A percentile compares a stretch with the other conserved stretches of the same genome.
Evolutionary conservation across 1,140 invertebrate species (phyloP).

Genomic region (Atopsyche davidsoni): DNA sequence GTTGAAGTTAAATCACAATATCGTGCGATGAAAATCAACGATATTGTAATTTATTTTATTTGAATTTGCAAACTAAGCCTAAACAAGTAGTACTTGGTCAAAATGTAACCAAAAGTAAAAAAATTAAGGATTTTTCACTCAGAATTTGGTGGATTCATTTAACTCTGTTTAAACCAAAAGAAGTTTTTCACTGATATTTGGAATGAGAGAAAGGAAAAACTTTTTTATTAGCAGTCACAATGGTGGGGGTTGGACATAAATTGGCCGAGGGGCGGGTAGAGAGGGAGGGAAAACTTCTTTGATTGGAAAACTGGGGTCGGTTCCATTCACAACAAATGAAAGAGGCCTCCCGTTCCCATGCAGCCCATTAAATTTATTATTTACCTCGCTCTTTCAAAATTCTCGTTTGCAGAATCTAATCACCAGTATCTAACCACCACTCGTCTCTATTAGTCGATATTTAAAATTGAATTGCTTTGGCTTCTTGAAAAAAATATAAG

Average conservation of each 20-base stretch:
- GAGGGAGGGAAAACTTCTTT: slow-evolving; percentile 23
- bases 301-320: slow-evolving; percentile 28
- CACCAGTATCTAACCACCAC: slow-evolving; percentile 16
- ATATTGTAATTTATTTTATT: too few relatives aligned
- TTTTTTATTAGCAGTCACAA: slow-evolving; percentile 30
- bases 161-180: slow-evolving; percentile 23
- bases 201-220: slow-evolving; percentile 19
- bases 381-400: slow-evolving; percentile 16
- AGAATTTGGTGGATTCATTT: slow-evolving; percentile 14
- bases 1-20: too few relatives aligned
- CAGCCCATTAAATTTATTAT: slow-evolving; percentile 28
- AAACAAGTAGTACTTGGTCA: too few relatives aligned
- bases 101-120: too few relatives aligned
- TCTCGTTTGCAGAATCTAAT: slow-evolving; percentile 22
- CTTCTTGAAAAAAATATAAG: neutral
- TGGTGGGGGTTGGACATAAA: slow-evolving; percentile 22
- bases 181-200: slow-evolving; percentile 16
- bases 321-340: slow-evolving; percentile 26
- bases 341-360: slow-evolving; percentile 11
- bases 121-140: too few relatives aligned
- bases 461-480: slow-evolving; percentile 3
- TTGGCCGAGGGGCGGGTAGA: slow-evolving; percentile 17
- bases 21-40: too few relatives aligned
- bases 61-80: too few relatives aligned
- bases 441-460: slow-evolving; percentile 10